Evolutionary conservation across 2,888 invertebrate genomes (phyloP), one percentile per base, ranked within the genome.

Genomic region (Notodonta dromedarius): DNA sequence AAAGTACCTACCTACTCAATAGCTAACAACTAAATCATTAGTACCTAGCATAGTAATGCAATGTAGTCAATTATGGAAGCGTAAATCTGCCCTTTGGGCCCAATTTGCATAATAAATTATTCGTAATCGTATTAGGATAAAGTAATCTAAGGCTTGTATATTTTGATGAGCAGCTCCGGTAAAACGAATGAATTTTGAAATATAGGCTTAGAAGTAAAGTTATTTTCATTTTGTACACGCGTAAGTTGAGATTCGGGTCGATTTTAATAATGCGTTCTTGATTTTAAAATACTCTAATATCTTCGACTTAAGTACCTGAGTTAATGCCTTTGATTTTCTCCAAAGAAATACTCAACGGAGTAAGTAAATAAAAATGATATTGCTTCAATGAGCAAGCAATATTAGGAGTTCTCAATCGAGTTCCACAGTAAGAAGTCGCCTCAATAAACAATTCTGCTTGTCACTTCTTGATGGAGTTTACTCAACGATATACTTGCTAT

Each of bases 21-120:
- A 9, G 54, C 58, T 67, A 61, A 56, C 57, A 65, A 59, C 58
- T 71, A 51, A 63, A 67, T 74, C 66, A 67, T 65, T 61, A 9
- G 60, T 59, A 24, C 24, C 24, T 24, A 39, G 50, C 51, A 57
- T 61, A 61, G 59, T 66, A 59, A 65, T 67, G 64, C 62, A 58
- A 68, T 63, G 65, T 66, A 75, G 70, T 73, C 65, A 67, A 69
- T 78, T 67, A 72, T 78, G 65, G 70, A 72, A 62, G 70, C 71
- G 67, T 62, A 68, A 72, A 71, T 60, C 66, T 61, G 66, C 66
- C 76, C 71, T 60, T 58, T 50, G 66, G 65, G 69, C 61, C 42
- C 66, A 55, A 76, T 78, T 78, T 78, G 68, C 74, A 73, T 71
- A 65, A 65, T 74, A 67, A 71, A 77, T 71, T 62, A 71, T 71